Evolutionary conservation across 2,113 vertebrate species (phyloP).

Genomic region (Todiramphus chloris): DNA sequence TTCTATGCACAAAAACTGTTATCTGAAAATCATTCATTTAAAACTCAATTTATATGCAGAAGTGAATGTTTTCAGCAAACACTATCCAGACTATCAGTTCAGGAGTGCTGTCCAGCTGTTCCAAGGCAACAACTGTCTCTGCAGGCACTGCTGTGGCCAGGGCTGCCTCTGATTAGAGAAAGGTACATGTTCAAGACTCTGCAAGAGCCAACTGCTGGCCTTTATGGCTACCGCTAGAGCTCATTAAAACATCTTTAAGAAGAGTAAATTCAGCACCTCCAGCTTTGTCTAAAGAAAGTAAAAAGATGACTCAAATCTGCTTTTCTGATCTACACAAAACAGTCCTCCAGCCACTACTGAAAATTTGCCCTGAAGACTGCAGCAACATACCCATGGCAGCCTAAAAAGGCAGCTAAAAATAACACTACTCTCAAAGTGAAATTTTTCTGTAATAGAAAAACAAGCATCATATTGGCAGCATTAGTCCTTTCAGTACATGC

Average conservation of each 20-base stretch:
- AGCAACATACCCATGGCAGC: background rate
- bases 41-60: background rate
- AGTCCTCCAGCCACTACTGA: background rate
- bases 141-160: background rate
- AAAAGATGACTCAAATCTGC: background rate
- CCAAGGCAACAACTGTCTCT: background rate
- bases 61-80: background rate
- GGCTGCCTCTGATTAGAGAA: background rate
- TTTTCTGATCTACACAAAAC: background rate
- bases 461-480: background rate
- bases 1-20: background rate
- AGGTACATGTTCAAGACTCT: background rate
- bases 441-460: background rate
- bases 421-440: background rate
- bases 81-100: background rate
- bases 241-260: background rate
- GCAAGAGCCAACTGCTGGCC: background rate
- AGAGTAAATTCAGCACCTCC: background rate
- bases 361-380: background rate
- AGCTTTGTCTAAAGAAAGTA: background rate
- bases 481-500: background rate
- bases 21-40: background rate
- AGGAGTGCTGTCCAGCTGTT: background rate
- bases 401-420: background rate
- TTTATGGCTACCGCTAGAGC: background rate